phyloP scores from a whole-genome alignment of 1,140 invertebrate genomes.

The Agrypnia vestita region DNA sequence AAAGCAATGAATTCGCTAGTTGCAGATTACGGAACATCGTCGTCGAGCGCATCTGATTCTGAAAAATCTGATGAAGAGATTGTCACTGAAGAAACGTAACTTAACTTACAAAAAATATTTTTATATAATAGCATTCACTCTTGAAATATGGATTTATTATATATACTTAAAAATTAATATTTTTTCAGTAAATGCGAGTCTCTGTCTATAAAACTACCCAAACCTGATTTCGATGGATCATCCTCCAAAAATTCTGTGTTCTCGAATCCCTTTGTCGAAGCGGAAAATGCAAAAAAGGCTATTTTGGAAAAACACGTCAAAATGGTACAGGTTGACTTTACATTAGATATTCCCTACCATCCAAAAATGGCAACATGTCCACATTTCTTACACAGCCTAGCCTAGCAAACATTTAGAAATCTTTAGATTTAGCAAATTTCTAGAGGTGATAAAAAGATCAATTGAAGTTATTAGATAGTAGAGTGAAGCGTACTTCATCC shows the following conservation, averaged over 20 bases:
- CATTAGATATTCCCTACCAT: constrained; percentile 14
- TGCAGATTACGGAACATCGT: constrained; percentile 69
- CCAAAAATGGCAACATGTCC: background rate
- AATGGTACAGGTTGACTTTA: constrained; percentile 79
- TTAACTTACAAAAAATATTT: no score
- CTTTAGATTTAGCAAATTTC: no score
- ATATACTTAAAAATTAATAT: background rate
- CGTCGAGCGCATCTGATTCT: constrained; percentile 59
- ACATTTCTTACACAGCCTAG: no score
- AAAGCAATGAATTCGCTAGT: constrained; percentile 67
- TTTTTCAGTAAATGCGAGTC: constrained; percentile 46
- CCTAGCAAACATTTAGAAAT: no score
- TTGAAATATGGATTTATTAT: no score
- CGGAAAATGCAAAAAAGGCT: constrained; percentile 89
- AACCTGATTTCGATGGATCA: constrained; percentile 66
- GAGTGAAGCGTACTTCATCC: no score
- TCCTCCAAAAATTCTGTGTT: constrained; percentile 79
- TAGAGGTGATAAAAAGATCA: no score
- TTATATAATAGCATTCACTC: no score
- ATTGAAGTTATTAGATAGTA: no score
- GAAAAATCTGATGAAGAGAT: constrained; percentile 40
- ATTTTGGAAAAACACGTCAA: constrained; percentile 95
- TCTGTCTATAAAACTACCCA: constrained; percentile 66
- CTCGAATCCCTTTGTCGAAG: constrained; percentile 91
- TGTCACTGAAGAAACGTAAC: constrained; percentile 3